Conservation (phyloP, 2,113 vertebrate species). For the Struthidea cinerea region DNA sequence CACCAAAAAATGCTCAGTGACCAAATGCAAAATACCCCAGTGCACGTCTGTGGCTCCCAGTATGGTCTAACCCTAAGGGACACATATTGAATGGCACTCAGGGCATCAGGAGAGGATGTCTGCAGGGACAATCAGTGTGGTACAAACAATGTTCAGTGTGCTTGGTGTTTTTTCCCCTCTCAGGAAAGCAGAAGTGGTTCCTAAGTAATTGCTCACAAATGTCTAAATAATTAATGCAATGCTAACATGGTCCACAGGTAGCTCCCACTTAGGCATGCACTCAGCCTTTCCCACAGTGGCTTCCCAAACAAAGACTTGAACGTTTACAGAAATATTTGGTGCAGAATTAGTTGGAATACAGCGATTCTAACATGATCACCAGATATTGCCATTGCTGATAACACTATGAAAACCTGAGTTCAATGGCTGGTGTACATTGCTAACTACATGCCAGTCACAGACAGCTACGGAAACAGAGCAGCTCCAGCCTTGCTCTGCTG, state of each 20-base stretch:
- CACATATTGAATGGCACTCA: accelerated
- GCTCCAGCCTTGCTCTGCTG: background rate
- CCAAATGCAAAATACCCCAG: background rate
- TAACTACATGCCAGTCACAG: background rate
- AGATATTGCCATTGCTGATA: background rate
- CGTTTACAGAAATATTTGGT: background rate
- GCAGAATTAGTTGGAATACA: background rate
- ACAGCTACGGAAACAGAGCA: background rate
- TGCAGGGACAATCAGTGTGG: background rate
- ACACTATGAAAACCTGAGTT: background rate
- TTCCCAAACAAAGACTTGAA: background rate
- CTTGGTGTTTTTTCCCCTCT: background rate
- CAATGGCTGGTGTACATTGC: background rate
- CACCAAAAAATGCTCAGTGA: background rate
- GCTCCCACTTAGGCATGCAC: background rate
- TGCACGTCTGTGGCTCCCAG: background rate
- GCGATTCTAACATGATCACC: background rate
- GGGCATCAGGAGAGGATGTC: background rate
- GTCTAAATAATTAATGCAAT: background rate
- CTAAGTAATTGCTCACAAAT: background rate
- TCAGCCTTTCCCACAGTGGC: background rate
- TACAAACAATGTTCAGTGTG: background rate
- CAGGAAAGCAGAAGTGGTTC: background rate
- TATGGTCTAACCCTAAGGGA: background rate
- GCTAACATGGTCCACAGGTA: background rate